Evolutionary conservation across 2,113 vertebrate species (phyloP).

Genomic region (Serinus canaria): DNA sequence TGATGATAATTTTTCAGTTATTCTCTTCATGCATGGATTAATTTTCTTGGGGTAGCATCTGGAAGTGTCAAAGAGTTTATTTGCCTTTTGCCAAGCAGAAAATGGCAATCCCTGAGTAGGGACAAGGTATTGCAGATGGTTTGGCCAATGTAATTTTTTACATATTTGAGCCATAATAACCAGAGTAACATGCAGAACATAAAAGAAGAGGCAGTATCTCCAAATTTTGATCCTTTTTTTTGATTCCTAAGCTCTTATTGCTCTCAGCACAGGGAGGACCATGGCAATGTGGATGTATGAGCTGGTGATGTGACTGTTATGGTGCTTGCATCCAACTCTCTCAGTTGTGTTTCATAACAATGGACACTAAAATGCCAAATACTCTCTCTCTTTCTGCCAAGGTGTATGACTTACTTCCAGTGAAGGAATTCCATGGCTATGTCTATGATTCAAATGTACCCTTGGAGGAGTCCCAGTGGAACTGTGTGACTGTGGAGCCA

Average conservation of each 20-base stretch:
- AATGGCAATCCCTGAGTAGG: not conserved
- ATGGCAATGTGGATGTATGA: not conserved
- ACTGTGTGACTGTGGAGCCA: not conserved
- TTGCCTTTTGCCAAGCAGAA: not conserved
- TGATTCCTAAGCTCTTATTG: not conserved
- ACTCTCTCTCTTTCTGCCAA: slow-evolving; percentile 3
- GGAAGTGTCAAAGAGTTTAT: not conserved
- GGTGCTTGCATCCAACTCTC: not conserved
- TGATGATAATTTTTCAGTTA: not conserved
- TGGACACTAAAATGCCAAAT: not conserved
- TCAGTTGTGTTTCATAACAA: not conserved
- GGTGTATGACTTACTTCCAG: slow-evolving; percentile 69
- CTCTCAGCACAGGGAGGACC: not conserved
- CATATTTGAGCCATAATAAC: not conserved
- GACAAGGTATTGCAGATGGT: not conserved
- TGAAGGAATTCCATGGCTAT: slow-evolving; percentile 48
- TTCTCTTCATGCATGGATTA: not conserved
- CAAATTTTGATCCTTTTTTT: not conserved
- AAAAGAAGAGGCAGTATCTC: not conserved
- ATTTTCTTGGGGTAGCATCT: not conserved
- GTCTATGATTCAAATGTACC: accelerated
- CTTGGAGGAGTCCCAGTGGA: not conserved
- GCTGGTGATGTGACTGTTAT: not conserved
- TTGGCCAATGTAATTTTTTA: not conserved
- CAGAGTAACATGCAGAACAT: not conserved